Percentiles rank a stretch among this genome's conserved stretches.
These are phyloP conservation scores for Drosophila nannoptera DNA, from an alignment of 1,140 invertebrate species.

Conservation along the genomic window DNA sequence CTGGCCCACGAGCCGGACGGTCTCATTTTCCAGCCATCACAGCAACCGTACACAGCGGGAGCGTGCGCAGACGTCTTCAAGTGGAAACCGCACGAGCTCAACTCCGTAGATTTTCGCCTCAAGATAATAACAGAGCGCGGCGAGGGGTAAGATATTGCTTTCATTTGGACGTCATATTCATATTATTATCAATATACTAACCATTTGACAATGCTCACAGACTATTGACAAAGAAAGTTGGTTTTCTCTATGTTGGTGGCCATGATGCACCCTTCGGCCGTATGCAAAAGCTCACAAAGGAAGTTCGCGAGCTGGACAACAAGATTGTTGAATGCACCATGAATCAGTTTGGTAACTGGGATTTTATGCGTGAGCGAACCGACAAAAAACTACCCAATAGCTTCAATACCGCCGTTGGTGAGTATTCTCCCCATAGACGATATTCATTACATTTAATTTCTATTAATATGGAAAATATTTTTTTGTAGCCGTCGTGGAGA, in stretches of 20 bases:
- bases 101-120: constrained; percentile 97
- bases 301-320: constrained; percentile 88
- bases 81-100: constrained; percentile 97
- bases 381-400: constrained; percentile 99
- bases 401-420: constrained; percentile 88
- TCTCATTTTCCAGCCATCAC: constrained; percentile 96
- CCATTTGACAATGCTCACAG: constrained; percentile 55
- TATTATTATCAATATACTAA: constrained; percentile 79
- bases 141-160: constrained; percentile 80
- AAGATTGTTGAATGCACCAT: constrained; percentile 98
- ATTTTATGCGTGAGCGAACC: constrained; percentile 96
- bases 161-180: neutral
- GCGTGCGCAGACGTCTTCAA: constrained; percentile 92
- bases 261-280: constrained; percentile 82
- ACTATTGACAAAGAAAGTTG: constrained; percentile 82
- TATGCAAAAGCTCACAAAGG: constrained; percentile 88
- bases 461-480: neutral
- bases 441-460: neutral
- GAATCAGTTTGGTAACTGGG: constrained; percentile 87
- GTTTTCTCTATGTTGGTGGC: constrained; percentile 90
- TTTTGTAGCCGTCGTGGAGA: constrained; percentile 84
- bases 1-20: constrained; percentile 98
- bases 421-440: constrained; percentile 33
- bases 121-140: constrained; percentile 88
- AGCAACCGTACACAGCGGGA: constrained; percentile 91